Evolutionary conservation across 2,797 vertebrate species (phyloP).

Genomic region (Cyprinodon diabolis): DNA sequence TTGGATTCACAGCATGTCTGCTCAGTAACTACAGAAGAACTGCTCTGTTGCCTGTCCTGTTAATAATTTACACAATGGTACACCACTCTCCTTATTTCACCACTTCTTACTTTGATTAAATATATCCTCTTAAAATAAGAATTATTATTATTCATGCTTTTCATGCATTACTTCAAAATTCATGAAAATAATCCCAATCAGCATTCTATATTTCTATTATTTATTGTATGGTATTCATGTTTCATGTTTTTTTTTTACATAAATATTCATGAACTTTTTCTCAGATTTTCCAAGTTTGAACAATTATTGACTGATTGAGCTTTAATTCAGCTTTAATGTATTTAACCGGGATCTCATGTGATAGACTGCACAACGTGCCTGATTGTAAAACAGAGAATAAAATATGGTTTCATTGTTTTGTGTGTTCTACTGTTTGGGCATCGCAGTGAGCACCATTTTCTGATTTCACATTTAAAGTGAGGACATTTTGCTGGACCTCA

Average conservation of each 20-base stretch:
- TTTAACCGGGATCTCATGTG: background rate
- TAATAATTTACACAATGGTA: slow-evolving; percentile 2
- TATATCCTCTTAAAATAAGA: background rate
- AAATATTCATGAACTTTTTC: background rate
- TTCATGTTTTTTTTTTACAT: no score
- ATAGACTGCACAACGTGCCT: background rate
- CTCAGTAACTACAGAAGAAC: background rate
- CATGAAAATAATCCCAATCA: no score
- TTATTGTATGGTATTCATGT: no score
- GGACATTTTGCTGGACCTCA: no score
- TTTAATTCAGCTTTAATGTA: background rate
- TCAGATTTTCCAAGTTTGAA: background rate
- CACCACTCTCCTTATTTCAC: background rate
- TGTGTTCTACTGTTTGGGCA: no score
- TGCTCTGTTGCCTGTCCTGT: background rate
- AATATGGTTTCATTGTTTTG: background rate
- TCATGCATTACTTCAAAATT: background rate
- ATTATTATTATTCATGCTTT: background rate
- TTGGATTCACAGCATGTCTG: background rate
- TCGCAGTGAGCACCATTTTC: no score
- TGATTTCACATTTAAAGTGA: no score
- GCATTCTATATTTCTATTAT: no score
- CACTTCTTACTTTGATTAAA: background rate
- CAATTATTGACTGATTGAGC: background rate
- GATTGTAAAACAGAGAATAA: background rate